Base-by-base conservation (phyloP, 2,888 invertebrate genomes). In the Lycophotia porphyrea region DNA sequence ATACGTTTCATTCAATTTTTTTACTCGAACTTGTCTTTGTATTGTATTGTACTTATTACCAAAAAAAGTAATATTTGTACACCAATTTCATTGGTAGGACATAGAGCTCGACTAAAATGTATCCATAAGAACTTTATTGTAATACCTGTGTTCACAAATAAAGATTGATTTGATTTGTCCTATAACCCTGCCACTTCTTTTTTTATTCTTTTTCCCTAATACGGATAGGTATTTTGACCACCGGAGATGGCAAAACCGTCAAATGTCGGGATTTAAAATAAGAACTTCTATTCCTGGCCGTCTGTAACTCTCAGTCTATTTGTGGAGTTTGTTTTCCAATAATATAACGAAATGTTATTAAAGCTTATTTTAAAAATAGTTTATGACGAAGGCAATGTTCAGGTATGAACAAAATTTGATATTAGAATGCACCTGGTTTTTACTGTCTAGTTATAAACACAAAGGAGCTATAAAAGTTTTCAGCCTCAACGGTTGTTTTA, bases 211-310 rank as follows among this genome's bases (percentile, higher is more conserved):
- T 83, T 78, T 42, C 18, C 21, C 4, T 31, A 49, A 60, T 78
- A 70, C 42, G 39, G 27, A 24, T 36, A 15, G 31, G 55, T 63
- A 67, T 84, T 80, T 80, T 63, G 80, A 80, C 84, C 84, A 80
- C 84, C 84, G 58, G 80, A 84, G 84, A 67, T 80, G 84, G 36
- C 66, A 73, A 80, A 36, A 44, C 47, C 73, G 61, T 84, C 72
- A 80, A 79, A 80, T 70, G 74, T 72, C 66, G 66, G 31, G 74
- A 84, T 72, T 84, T 72, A 84, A 80, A 84, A 80, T 80, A 63
- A 71, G 72, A 84, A 67, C 3, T 63, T 71, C 82, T 85, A 81
- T 81, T 81, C 74, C 21, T 70, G 70, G 3, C 61, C 15, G 76
- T 60, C 47, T 44, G 61, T 73, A 31, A 55, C 67, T 68, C 36